Evolutionary conservation across 1,140 invertebrate species (phyloP).

Genomic region (Phocides pigmalion): DNA sequence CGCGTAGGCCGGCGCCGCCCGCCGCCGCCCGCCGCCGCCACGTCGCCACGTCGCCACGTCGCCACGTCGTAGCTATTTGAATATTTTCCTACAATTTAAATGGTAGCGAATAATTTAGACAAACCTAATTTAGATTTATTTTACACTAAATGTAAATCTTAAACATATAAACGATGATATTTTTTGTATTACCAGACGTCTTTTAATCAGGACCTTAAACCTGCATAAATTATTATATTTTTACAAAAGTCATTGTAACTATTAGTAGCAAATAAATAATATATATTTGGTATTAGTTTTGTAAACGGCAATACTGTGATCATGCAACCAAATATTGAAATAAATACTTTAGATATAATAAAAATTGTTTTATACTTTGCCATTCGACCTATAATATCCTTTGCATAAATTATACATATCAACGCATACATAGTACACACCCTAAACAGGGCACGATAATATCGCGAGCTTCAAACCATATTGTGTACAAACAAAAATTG

Average conservation of each 20-base stretch:
- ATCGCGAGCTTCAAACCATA: too few relatives aligned
- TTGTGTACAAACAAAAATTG: too few relatives aligned
- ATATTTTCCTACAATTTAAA: neutral
- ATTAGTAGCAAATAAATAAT: too few relatives aligned
- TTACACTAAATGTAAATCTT: constrained; percentile 7
- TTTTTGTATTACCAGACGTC: neutral
- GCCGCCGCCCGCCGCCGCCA: too few relatives aligned
- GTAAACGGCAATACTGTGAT: constrained; percentile 43
- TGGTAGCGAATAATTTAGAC: neutral
- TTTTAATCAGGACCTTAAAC: neutral
- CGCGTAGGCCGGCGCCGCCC: constrained; percentile 33
- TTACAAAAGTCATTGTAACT: too few relatives aligned
- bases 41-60: neutral
- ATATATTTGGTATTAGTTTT: constrained; percentile 2
- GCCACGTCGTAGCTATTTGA: neutral
- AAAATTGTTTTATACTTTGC: too few relatives aligned
- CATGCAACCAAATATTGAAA: constrained; percentile 38
- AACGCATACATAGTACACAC: too few relatives aligned
- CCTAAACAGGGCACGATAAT: too few relatives aligned
- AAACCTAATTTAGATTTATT: neutral
- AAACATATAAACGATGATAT: too few relatives aligned
- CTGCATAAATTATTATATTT: neutral
- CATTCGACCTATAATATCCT: too few relatives aligned
- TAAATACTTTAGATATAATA: constrained; percentile 5
- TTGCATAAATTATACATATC: neutral